Base-by-base conservation (phyloP, 2,797 vertebrate genomes). In the Coranthus polyacanthus region DNA sequence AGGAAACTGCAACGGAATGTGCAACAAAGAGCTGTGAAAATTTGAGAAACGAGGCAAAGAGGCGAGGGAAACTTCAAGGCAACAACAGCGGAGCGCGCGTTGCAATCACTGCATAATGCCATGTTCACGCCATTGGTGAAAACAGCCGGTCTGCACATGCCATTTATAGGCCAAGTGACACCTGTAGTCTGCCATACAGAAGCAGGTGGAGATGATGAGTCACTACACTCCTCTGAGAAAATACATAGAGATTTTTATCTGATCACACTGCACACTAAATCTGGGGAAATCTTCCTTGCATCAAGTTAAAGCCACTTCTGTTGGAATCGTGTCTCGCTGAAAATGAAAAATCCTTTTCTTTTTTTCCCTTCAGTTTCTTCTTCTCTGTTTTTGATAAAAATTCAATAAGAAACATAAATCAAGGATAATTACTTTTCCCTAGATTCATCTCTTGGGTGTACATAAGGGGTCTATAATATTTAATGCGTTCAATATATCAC, bases 161-260 rank as follows among this genome's bases (percentile, higher is more conserved):
- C 43, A 54, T 72, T 61, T 60, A 56, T 56, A 55, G 60, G 17
- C 42, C 13, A 5, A 45, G 71, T 84, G 49, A 58, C 81, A 79
- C 78, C 67, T 77, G 67, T 20, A 50, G 29, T 50, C 36, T 1
- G 37, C 12, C 9, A 49, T 46, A 29, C 41, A 45, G 24, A 34
- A 3, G 11, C 26, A 52, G 18, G 42, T 16, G 50, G 24, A 16
- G 18, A 46, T 6, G 47, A 58, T 72, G 74, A 84, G 41, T 73
- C 75, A 78, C 20, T 24, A 16, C 24, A n/a, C 9, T 47, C 58
- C 34, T 54, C 34, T 54, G 51, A 54, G 57, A 62, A 34, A 39
- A 29, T 2, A 21, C 17, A 24, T 13, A 41, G 20, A 41, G n/a
- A n/a, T n/a, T 63, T 67, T n/a, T 46, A 72, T 60, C 42, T 9